phyloP scores from a whole-genome alignment of 2,888 invertebrate species.

The Ormyrus pomaceus region DNA sequence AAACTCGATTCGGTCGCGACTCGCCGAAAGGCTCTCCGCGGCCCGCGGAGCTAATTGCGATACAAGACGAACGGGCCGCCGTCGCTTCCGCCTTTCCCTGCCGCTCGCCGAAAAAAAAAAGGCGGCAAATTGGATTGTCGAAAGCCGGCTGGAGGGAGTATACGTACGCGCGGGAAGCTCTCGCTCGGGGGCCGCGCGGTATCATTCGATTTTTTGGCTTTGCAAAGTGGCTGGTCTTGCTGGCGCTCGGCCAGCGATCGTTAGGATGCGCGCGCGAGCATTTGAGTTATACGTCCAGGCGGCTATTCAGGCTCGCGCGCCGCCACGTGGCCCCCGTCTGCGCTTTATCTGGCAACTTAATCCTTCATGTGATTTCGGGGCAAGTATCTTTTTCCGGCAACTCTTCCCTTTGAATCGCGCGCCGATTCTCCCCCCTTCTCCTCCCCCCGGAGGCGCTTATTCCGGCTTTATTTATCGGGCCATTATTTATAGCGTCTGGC shows the following conservation, averaged over 20 bases:
- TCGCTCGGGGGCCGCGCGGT: not conserved
- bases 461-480: not conserved
- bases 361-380: constrained; percentile 30
- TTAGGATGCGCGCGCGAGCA: constrained; percentile 15
- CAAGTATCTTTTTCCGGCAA: constrained; percentile 10
- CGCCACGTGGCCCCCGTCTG: constrained; percentile 8
- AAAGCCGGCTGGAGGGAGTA: not conserved
- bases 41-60: too few relatives aligned
- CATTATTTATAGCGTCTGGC: not conserved
- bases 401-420: constrained; percentile 14
- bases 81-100: too few relatives aligned
- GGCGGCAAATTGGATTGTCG: not conserved
- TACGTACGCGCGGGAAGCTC: not conserved
- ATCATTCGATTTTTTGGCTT: constrained; percentile 14
- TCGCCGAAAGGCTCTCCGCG: not conserved
- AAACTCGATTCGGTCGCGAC: not conserved
- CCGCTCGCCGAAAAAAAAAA: not conserved
- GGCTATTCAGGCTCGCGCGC: not conserved
- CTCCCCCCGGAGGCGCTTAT: not conserved
- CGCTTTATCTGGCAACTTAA: constrained; percentile 32
- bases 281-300: constrained; percentile 1
- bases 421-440: not conserved
- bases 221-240: constrained; percentile 19
- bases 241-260: constrained; percentile 29
- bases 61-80: too few relatives aligned